These are phyloP conservation scores for Scelioninae gen. 1 DNA, from an alignment of 2,888 invertebrate species.

Conservation along the genomic window DNA sequence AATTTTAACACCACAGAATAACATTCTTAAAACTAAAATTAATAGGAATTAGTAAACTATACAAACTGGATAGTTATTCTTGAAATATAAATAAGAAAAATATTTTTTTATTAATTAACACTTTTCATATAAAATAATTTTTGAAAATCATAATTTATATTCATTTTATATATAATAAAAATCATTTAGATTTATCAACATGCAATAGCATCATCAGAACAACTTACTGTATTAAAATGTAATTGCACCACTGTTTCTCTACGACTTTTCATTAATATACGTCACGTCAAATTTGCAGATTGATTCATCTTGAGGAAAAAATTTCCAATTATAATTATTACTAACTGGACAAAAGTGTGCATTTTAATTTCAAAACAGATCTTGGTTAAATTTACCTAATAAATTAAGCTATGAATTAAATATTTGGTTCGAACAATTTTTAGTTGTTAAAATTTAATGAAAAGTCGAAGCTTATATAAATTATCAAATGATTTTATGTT, in stretches of 20 bases:
- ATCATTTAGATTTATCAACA: too few relatives aligned
- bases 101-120: too few relatives aligned
- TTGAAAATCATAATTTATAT: too few relatives aligned
- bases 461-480: too few relatives aligned
- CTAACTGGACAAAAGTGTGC: neutral
- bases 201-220: too few relatives aligned
- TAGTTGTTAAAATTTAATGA: too few relatives aligned
- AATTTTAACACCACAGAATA: neutral
- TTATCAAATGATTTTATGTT: too few relatives aligned
- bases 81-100: neutral
- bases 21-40: too few relatives aligned
- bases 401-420: neutral
- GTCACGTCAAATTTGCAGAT: slow-evolving; percentile 8
- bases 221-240: neutral
- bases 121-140: too few relatives aligned
- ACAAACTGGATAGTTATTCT: neutral
- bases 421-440: too few relatives aligned
- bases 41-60: too few relatives aligned
- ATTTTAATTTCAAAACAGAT: slow-evolving; percentile 1
- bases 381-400: neutral
- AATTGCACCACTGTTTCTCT: neutral
- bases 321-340: neutral
- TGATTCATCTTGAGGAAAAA: neutral
- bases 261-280: neutral
- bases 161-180: too few relatives aligned